Evolutionary conservation across 2,797 vertebrate species (phyloP), one percentile per base, ranked within the genome.

Genomic region (Leptodactylus fallax): DNA sequence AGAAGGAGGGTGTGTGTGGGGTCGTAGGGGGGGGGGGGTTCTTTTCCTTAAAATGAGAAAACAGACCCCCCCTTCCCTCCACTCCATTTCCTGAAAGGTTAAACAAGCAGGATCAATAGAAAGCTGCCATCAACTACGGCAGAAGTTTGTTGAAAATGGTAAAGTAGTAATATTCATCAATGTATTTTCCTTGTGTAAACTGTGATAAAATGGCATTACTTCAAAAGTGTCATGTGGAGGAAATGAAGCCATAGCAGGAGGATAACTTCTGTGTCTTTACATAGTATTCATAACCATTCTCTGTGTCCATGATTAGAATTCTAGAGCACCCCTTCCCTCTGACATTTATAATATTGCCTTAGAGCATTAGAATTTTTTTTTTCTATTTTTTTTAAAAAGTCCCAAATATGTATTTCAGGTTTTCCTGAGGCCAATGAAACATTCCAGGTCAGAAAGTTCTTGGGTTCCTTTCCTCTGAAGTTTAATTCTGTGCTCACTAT

Each of bases 61-160:
- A 83, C 85, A 83, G 72, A 67, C 53, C 84, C 79, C 81, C 80
- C 79, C 79, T 53, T 74, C 71, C 53, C 63, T 85, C 82, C 76
- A 80, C 82, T 88, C 88, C 72, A 89, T 89, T 86, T 86, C 88
- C 88, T 89, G 88, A 89, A 89, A 89, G 88, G 88, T 89, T 89
- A 89, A 89, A 89, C 88, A 86, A 83, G 88, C 84, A 89, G 88
- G 80, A 86, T 86, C 84, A 89, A 86, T 86, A 89, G 85, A 89
- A 89, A 83, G 60, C 85, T 83, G 88, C 87, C 87, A 86, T 86
- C 83, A 83, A 83, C 81, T 67, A 80, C 83, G 51, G 85, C 80
- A 86, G 74, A 79, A 89, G 88, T 81, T 86, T 83, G 67, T 71
- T 85, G 65, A 60, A 80, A 82, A 86, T 86, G 80, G 80, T 86